Evolutionary conservation across 2,888 invertebrate genomes (phyloP).

Genomic region (Pardosa pseudoannulata): DNA sequence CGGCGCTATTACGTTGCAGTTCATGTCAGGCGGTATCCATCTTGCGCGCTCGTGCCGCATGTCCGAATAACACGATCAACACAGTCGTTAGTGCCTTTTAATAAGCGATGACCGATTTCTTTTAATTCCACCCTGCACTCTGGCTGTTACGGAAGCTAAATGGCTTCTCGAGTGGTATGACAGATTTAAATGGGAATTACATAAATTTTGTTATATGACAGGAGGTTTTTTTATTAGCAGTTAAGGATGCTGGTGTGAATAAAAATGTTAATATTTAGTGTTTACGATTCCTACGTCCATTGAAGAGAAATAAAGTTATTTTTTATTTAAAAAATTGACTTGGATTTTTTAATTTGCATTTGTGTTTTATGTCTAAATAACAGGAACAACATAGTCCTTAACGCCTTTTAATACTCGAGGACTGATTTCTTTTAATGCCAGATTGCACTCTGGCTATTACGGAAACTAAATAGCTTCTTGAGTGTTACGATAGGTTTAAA

Average conservation of each 20-base stretch:
- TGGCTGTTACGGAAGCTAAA: background rate
- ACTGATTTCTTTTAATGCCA: background rate
- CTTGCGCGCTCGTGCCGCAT: slow-evolving; percentile 59
- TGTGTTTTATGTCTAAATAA: slow-evolving; percentile 55
- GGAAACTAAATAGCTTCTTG: background rate
- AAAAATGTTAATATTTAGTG: too few species aligned
- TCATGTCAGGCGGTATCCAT: slow-evolving; percentile 67
- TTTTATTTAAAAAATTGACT: too few species aligned
- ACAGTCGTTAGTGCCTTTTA: background rate
- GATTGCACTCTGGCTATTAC: background rate
- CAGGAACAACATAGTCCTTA: background rate
- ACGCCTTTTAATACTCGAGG: background rate
- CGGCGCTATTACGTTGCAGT: slow-evolving; percentile 55
- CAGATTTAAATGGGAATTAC: too few species aligned
- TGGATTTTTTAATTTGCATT: too few species aligned
- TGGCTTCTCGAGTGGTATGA: background rate
- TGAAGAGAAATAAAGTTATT: too few species aligned
- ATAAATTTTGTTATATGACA: too few species aligned
- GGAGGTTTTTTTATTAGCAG: too few species aligned
- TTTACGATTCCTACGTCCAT: too few species aligned
- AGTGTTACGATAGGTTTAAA: too few species aligned
- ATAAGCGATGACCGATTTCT: background rate
- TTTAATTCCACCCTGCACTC: background rate
- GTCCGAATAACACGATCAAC: slow-evolving; percentile 34
- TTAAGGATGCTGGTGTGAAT: too few species aligned